These are phyloP conservation scores for Charadrius vociferus DNA, from an alignment of 2,113 vertebrate genomes.

Conservation along the genomic window DNA sequence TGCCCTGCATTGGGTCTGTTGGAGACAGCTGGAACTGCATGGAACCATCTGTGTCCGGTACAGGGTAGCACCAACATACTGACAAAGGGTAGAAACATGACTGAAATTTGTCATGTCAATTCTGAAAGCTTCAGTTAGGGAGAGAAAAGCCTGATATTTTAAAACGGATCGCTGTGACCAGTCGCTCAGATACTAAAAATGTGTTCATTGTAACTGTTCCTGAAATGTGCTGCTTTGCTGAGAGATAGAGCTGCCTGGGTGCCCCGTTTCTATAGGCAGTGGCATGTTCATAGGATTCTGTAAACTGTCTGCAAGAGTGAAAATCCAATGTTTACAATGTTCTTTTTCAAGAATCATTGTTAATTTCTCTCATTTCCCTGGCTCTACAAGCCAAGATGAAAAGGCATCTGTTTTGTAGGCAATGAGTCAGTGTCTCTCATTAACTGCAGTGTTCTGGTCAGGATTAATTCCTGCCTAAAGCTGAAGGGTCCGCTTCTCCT, in stretches of 20 bases:
- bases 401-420: neutral
- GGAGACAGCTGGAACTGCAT: neutral
- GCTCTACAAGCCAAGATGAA: neutral
- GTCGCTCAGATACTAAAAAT: neutral
- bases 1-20: neutral
- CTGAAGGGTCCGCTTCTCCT: neutral
- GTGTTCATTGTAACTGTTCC: neutral
- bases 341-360: neutral
- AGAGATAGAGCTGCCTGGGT: neutral
- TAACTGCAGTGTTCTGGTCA: fast-evolving
- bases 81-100: neutral
- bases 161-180: neutral
- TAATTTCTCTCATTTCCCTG: neutral
- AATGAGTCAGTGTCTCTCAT: neutral
- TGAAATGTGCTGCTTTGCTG: neutral
- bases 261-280: neutral
- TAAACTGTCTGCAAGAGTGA: neutral
- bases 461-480: neutral
- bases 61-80: neutral
- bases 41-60: neutral
- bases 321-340: neutral
- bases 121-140: neutral
- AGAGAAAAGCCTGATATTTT: neutral
- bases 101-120: neutral
- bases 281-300: neutral